These are phyloP conservation scores for Cnemophilus loriae DNA, from an alignment of 2,113 vertebrate species.

Conservation along the genomic window DNA sequence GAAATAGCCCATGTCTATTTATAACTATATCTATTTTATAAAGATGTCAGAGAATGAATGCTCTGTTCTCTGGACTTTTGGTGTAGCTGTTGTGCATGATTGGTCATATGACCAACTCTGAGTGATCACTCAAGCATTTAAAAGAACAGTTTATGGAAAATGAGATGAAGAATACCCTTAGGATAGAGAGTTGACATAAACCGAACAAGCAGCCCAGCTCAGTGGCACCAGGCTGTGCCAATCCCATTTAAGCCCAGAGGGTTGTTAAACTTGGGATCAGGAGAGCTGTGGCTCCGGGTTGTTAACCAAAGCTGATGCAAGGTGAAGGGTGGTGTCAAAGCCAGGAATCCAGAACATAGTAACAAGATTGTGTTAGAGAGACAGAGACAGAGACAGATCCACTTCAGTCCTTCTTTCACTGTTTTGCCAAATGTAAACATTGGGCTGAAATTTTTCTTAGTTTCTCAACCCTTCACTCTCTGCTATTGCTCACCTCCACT, in stretches of 20 bases:
- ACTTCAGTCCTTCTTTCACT: neutral
- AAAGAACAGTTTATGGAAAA: slow-evolving; percentile 31
- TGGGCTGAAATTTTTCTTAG: neutral
- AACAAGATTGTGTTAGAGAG: neutral
- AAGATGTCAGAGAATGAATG: neutral
- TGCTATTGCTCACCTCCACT: neutral
- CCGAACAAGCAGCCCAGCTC: neutral
- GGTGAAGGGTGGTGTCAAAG: neutral
- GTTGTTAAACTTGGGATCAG: neutral
- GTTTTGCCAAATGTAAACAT: neutral
- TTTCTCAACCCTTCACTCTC: neutral
- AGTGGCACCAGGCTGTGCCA: neutral
- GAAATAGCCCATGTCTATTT: neutral
- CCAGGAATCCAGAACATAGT: neutral
- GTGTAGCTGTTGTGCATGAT: neutral
- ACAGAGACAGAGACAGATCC: neutral
- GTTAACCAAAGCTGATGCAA: neutral
- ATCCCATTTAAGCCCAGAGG: neutral
- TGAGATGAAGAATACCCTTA: neutral
- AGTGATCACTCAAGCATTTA: slow-evolving; percentile 6
- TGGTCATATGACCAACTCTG: neutral
- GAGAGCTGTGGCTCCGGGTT: neutral
- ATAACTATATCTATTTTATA: neutral
- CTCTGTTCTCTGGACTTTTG: neutral
- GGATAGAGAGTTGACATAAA: neutral